Percentiles rank a stretch among this genome's conserved stretches.
These are phyloP conservation scores for Toxotes lorentzi DNA, from an alignment of 2,797 vertebrate genomes.

Conservation along the genomic window DNA sequence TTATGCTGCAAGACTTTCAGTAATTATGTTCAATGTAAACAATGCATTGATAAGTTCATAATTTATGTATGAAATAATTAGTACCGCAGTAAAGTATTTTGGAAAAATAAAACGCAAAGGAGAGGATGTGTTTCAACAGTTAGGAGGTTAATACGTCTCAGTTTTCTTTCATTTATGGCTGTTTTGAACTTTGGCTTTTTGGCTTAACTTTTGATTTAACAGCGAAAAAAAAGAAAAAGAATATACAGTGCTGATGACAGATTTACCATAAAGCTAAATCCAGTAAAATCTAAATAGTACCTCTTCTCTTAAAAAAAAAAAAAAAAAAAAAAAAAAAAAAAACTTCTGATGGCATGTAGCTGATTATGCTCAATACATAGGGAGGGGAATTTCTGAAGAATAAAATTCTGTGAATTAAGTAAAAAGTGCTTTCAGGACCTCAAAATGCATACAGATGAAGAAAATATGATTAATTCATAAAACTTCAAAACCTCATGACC, in stretches of 20 bases:
- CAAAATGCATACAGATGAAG: constrained; percentile 26
- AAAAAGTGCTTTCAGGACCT: constrained; percentile 52
- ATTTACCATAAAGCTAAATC: constrained; percentile 23
- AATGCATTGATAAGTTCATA: constrained; percentile 36
- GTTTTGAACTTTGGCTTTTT: constrained; percentile 71
- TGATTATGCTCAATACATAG: constrained; percentile 1
- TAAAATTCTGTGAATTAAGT: constrained; percentile 29
- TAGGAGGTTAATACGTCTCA: constrained; percentile 7
- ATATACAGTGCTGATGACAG: constrained; percentile 32
- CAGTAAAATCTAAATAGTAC: constrained; percentile 7
- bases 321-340: not conserved
- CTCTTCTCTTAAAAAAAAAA: not conserved
- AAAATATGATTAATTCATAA: constrained; percentile 8
- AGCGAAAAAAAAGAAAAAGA: constrained; percentile 24
- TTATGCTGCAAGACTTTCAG: constrained; percentile 42
- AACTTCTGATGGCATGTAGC: constrained; percentile 4
- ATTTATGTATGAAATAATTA: constrained; percentile 19
- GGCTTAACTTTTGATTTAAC: constrained; percentile 46
- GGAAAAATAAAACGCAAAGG: not conserved
- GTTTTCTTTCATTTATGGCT: constrained; percentile 58
- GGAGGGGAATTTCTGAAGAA: constrained; percentile 16
- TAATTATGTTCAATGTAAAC: constrained; percentile 51
- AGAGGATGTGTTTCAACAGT: constrained; percentile 23
- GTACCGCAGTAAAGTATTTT: constrained; percentile 21
- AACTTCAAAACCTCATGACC: constrained; percentile 17